A percentile compares a stretch with the other conserved stretches of the same genome.
These are phyloP conservation scores for Parnassius smintheus DNA, from an alignment of 2,888 invertebrate genomes.

Conservation along the genomic window DNA sequence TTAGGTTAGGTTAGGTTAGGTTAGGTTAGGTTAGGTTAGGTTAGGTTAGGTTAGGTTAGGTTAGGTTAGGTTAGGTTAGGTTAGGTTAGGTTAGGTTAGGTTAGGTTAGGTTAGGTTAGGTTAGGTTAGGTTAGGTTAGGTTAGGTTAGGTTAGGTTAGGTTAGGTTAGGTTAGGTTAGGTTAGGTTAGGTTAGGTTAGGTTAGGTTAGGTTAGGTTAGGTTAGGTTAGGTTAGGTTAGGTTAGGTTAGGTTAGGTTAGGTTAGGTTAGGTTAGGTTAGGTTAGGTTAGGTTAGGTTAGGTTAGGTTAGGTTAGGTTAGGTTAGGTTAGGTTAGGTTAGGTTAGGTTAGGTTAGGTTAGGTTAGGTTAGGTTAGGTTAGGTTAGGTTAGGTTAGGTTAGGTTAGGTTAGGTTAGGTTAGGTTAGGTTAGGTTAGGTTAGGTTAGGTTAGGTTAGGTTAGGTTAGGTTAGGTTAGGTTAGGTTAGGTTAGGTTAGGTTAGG, in stretches of 20 bases:
- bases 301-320: slow-evolving; percentile 1
- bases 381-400: slow-evolving; percentile 1
- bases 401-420: slow-evolving; percentile 1
- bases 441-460: slow-evolving; percentile 1
- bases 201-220: slow-evolving; percentile 1
- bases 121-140: slow-evolving; percentile 1
- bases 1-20: slow-evolving; percentile 1
- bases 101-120: slow-evolving; percentile 1
- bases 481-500: slow-evolving; percentile 1
- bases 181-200: slow-evolving; percentile 1
- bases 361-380: slow-evolving; percentile 1
- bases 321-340: slow-evolving; percentile 1
- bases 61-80: slow-evolving; percentile 1
- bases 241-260: slow-evolving; percentile 1
- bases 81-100: slow-evolving; percentile 1
- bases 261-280: slow-evolving; percentile 1
- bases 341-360: slow-evolving; percentile 1
- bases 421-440: slow-evolving; percentile 1
- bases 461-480: slow-evolving; percentile 1
- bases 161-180: slow-evolving; percentile 1
- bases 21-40: slow-evolving; percentile 1
- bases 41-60: slow-evolving; percentile 1
- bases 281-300: slow-evolving; percentile 1
- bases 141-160: slow-evolving; percentile 1
- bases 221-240: slow-evolving; percentile 1